Base-by-base conservation (phyloP, 2,888 invertebrate species). In the Hyles lineata region DNA sequence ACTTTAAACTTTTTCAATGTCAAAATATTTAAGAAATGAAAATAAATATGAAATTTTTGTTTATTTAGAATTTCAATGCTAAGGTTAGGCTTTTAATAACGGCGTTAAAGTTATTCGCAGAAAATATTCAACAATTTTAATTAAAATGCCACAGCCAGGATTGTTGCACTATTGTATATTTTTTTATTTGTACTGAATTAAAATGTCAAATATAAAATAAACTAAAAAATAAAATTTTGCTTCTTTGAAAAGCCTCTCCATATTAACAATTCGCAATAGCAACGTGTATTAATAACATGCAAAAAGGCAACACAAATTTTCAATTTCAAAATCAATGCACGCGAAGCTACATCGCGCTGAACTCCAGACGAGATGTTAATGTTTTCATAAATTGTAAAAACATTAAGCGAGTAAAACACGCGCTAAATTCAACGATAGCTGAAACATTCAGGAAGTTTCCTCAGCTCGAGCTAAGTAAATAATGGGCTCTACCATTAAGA, bases 331-430 rank as follows among this genome's bases (percentile, higher is more conserved):
- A 61, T 29, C 61, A 61, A 19, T 61, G 25, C 61, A 7, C 43
- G 35, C 6, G n/a, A 35, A 63, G 11, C 21, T 55, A 55, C n/a
- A 7, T 55, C n/a, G 55, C 19, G 19, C 43, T 21, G 63, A 43
- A 63, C 15, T 21, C 21, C 43, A 43, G 35, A 43, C 35, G 43
- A 63, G 63, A 63, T 63, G 43, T 63, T 55, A 19, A 55, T 55
- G 11, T 43, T 61, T 29, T 29, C 61, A 63, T 63, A 63, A 21
- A 63, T 63, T 43, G 63, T 63, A 63, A 63, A 63, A 63, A 63
- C 63, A 63, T 63, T 43, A 63, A 63, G 63, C 43, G 23, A 63
- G 43, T 63, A 35, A 63, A 63, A 63, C 21, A 43, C 35, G 63
- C 35, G 43, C 32, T n/a, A 63, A 43, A 63, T 63, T 63, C 15